Conservation (phyloP, 2,113 vertebrate species). For the Gnathonemus echidnorhynchus region DNA sequence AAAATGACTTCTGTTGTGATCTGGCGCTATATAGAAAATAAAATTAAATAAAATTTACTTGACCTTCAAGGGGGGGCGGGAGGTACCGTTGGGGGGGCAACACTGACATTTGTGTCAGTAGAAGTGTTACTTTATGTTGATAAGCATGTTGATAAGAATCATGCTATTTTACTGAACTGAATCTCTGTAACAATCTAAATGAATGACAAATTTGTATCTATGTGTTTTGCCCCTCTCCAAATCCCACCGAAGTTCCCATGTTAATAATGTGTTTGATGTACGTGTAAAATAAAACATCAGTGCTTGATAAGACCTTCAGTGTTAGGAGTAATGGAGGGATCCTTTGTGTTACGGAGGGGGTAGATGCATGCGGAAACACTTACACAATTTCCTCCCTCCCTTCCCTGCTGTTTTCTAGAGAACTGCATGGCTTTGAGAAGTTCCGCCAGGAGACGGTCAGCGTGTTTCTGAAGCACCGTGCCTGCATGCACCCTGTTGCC, state of each 20-base stretch:
- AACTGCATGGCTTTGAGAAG: conserved; percentile 78
- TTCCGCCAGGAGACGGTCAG: conserved; percentile 61
- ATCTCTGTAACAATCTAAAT: not conserved
- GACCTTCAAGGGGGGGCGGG: too few species aligned
- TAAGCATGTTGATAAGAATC: too few species aligned
- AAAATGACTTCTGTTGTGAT: too few species aligned
- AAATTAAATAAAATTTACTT: too few species aligned
- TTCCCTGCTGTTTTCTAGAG: conserved; percentile 54
- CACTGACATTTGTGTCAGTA: not conserved
- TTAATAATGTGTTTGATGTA: not conserved
- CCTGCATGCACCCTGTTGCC: conserved; percentile 79
- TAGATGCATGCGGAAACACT: not conserved
- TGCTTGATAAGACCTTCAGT: not conserved
- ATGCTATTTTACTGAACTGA: not conserved
- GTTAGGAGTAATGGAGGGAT: not conserved
- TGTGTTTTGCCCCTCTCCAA: not conserved
- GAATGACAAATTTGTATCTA: not conserved
- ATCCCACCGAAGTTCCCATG: not conserved
- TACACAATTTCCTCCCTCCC: not conserved
- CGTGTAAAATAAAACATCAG: not conserved
- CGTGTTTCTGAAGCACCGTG: conserved; percentile 62
- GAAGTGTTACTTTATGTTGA: not conserved
- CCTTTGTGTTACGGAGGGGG: not conserved
- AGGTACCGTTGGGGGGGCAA: too few species aligned
- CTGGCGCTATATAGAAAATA: too few species aligned